Percentiles rank a stretch among this genome's conserved stretches.
phyloP scores from a whole-genome alignment of 2,888 invertebrate species.

The Pemphredon lugubris region DNA sequence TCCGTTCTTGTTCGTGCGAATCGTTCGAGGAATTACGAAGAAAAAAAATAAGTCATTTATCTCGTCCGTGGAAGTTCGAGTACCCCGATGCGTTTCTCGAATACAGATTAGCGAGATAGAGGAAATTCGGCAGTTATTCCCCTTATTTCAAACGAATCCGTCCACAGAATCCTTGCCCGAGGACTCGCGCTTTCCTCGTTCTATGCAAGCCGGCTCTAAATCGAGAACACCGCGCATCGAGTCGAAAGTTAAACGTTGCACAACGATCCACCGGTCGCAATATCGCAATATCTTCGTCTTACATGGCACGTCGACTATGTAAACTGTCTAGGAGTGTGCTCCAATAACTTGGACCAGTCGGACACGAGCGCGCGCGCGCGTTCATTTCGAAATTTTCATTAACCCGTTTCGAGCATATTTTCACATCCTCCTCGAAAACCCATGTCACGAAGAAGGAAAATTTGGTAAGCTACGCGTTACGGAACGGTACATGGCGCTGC shows the following conservation, averaged over 20 bases:
- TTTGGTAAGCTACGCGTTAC: too few species aligned
- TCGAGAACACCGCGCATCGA: constrained; percentile 61
- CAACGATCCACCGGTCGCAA: constrained; percentile 71
- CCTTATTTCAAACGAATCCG: not conserved
- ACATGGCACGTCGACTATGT: constrained; percentile 49
- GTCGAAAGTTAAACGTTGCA: constrained; percentile 77
- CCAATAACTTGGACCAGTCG: constrained; percentile 45
- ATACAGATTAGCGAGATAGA: not conserved
- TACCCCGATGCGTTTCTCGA: not conserved
- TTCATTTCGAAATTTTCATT: too few species aligned
- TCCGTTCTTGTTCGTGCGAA: not conserved
- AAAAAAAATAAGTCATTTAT: too few species aligned
- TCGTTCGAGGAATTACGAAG: not conserved
- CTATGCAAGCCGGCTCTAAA: constrained; percentile 44
- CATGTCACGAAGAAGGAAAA: too few species aligned
- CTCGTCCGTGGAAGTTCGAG: not conserved
- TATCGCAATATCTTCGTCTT: constrained; percentile 73
- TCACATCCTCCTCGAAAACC: too few species aligned
- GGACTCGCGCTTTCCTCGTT: constrained; percentile 39
- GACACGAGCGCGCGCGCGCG: too few species aligned
- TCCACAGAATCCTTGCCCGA: constrained; percentile 56
- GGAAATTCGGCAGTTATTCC: not conserved
- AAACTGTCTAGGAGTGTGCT: constrained; percentile 44
- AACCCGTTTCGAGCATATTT: too few species aligned
- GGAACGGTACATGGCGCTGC: too few species aligned